These are phyloP conservation scores for Phalera bucephala DNA, from an alignment of 2,888 invertebrate species.

Conservation along the genomic window DNA sequence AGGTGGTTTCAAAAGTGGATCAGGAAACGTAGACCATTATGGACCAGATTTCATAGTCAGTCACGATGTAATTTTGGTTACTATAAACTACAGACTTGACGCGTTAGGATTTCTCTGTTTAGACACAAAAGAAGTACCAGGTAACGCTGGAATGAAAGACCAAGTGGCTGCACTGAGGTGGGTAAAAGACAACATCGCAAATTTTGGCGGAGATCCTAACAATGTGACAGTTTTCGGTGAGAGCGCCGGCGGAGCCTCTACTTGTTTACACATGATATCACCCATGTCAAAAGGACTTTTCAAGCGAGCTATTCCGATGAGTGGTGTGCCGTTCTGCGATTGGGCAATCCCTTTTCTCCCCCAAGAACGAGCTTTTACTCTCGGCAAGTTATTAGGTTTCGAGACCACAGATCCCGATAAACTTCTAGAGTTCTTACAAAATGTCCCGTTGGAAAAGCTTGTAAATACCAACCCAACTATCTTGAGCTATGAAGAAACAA, in stretches of 20 bases:
- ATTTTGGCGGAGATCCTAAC: constrained; percentile 48
- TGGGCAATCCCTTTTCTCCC: constrained; percentile 44
- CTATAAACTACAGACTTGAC: constrained; percentile 80
- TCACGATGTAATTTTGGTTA: constrained; percentile 78
- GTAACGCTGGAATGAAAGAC: constrained; percentile 82
- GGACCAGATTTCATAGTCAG: constrained; percentile 81
- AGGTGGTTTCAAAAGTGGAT: constrained; percentile 48
- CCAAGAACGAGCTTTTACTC: constrained; percentile 39
- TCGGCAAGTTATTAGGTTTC: constrained; percentile 47
- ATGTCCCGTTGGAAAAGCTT: constrained; percentile 40
- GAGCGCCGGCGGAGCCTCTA: constrained; percentile 47
- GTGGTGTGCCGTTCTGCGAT: constrained; percentile 45
- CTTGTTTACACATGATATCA: constrained; percentile 39
- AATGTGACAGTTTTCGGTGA: constrained; percentile 54
- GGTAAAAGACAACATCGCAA: constrained; percentile 44
- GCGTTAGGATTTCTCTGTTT: constrained; percentile 81
- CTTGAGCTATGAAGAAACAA: constrained; percentile 37
- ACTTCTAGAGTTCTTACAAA: constrained; percentile 49
- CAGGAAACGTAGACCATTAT: constrained; percentile 65
- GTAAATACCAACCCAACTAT: constrained; percentile 35
- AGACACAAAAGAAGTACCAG: constrained; percentile 76
- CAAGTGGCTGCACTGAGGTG: constrained; percentile 50
- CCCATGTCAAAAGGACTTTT: constrained; percentile 50
- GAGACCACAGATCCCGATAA: constrained; percentile 42
- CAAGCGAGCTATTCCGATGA: constrained; percentile 43